phyloP scores from a whole-genome alignment of 2,797 vertebrate species.

The Spheniscus humboldti region DNA sequence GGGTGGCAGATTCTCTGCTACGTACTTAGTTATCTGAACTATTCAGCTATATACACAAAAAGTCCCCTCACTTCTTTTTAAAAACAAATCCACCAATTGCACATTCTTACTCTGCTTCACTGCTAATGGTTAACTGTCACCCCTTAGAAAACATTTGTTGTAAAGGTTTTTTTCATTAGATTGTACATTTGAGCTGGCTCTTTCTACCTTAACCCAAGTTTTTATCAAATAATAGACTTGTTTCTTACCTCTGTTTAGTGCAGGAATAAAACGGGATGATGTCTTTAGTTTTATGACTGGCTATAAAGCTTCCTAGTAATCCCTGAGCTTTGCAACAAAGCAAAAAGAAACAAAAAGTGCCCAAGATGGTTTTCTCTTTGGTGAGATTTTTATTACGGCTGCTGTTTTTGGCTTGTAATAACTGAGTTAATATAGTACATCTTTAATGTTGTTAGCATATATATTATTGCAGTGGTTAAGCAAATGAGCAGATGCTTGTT shows the following conservation, averaged over 20 bases:
- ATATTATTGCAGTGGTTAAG: neutral
- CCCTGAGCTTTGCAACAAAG: neutral
- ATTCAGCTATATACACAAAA: neutral
- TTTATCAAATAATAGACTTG: neutral
- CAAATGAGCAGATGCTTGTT: conserved; percentile 4
- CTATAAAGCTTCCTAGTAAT: neutral
- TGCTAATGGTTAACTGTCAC: neutral
- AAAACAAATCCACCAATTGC: neutral
- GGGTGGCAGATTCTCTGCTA: neutral
- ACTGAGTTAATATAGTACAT: neutral
- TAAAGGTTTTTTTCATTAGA: neutral
- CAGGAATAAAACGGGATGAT: neutral
- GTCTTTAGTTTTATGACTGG: neutral
- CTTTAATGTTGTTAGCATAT: neutral
- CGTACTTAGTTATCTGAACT: neutral
- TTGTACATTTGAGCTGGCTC: neutral
- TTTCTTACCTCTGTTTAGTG: neutral
- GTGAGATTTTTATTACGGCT: neutral
- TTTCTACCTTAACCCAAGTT: neutral
- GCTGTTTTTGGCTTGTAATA: neutral
- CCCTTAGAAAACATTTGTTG: neutral
- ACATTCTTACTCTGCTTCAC: neutral
- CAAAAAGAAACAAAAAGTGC: neutral
- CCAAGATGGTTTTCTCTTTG: neutral
- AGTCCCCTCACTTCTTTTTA: neutral